These are phyloP conservation scores for Rotaria sp. DNA, from an alignment of 2,888 invertebrate genomes.

Conservation along the genomic window DNA sequence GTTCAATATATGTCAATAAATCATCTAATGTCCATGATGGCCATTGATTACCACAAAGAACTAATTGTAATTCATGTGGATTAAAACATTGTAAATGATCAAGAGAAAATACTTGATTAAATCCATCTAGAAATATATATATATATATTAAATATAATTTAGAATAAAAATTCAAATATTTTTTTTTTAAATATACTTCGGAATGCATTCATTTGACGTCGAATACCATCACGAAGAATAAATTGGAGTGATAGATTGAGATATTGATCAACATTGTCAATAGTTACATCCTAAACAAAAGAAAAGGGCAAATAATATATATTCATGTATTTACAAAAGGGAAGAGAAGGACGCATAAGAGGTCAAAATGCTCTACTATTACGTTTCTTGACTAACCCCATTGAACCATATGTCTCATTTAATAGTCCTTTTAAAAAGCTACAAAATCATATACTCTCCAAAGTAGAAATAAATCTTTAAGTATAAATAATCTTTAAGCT, in stretches of 20 bases:
- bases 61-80: slow-evolving; percentile 63
- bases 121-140: slow-evolving; percentile 54
- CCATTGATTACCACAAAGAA: slow-evolving; percentile 88
- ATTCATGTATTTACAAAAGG: too few relatives aligned
- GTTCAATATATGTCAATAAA: slow-evolving; percentile 89
- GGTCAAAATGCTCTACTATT: too few relatives aligned
- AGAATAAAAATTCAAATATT: too few relatives aligned
- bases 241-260: slow-evolving; percentile 75
- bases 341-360: too few relatives aligned
- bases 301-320: too few relatives aligned
- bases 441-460: too few relatives aligned
- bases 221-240: slow-evolving; percentile 78
- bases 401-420: too few relatives aligned
- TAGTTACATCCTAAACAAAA: slow-evolving; percentile 61
- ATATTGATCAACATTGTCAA: slow-evolving; percentile 85
- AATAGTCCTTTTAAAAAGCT: too few relatives aligned
- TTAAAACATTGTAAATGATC: slow-evolving; percentile 87
- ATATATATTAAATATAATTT: too few relatives aligned
- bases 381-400: too few relatives aligned
- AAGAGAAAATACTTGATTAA: slow-evolving; percentile 60
- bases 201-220: slow-evolving; percentile 81
- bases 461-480: too few relatives aligned
- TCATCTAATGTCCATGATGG: slow-evolving; percentile 95
- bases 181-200: not conserved
- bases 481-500: too few relatives aligned